These are phyloP conservation scores for Anoncus sp. DNA, from an alignment of 2,888 invertebrate genomes.

Conservation along the genomic window DNA sequence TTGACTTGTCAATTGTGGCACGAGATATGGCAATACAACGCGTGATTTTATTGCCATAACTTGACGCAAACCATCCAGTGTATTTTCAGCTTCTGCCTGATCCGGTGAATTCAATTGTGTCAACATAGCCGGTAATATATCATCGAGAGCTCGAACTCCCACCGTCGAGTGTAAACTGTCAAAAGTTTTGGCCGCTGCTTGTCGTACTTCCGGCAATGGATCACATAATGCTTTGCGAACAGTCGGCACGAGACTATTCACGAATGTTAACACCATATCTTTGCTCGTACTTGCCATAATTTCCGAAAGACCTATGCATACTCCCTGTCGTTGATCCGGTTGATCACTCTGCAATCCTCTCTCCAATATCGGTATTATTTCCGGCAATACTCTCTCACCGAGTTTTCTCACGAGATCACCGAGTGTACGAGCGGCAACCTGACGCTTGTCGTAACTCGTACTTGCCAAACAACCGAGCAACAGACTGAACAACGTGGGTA, in stretches of 20 bases:
- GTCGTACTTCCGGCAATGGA: conserved; percentile 95
- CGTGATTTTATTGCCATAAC: conserved; percentile 98
- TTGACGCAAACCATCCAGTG: conserved; percentile 97
- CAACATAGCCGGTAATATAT: conserved; percentile 97
- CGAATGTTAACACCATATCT: conserved; percentile 96
- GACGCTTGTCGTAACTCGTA: conserved; percentile 97
- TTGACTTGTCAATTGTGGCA: conserved; percentile 95
- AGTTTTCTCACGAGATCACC: conserved; percentile 99
- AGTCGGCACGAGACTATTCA: conserved; percentile 95
- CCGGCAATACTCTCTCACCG: conserved; percentile 98
- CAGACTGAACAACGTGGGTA: conserved; percentile 96
- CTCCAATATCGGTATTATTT: conserved; percentile 99
- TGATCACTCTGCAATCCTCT: conserved; percentile 95
- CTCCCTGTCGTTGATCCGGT: conserved; percentile 98
- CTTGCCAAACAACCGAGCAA: conserved; percentile 97
- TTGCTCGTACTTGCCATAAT: conserved; percentile 98
- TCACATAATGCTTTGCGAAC: conserved; percentile 98
- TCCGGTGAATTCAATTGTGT: conserved; percentile 92
- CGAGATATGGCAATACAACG: conserved; percentile 97
- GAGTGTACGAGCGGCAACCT: conserved; percentile 97
- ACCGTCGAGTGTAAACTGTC: conserved; percentile 98
- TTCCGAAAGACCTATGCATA: conserved; percentile 98
- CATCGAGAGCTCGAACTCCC: conserved; percentile 97
- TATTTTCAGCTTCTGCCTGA: conserved; percentile 92
- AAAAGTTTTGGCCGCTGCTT: conserved; percentile 98